phyloP scores from a whole-genome alignment of 2,113 vertebrate species.

The Psephotus haematonotus region DNA sequence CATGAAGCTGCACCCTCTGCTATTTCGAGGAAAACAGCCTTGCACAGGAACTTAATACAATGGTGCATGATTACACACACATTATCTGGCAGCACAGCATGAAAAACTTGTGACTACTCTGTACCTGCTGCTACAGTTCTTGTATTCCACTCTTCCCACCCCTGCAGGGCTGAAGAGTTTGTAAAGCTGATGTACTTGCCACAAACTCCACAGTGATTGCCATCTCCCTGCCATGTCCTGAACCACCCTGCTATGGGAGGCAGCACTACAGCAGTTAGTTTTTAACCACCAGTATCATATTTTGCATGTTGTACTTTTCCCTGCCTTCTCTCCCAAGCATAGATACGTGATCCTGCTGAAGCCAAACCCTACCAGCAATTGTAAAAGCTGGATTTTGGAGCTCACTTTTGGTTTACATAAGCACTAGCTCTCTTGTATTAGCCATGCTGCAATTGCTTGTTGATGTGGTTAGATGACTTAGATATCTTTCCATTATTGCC shows the following conservation, averaged over 20 bases:
- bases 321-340: not conserved
- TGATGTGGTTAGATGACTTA: slow-evolving; percentile 23
- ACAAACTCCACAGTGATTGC: not conserved
- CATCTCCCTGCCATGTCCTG: not conserved
- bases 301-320: not conserved
- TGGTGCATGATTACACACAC: not conserved
- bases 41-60: not conserved
- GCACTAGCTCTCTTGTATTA: not conserved
- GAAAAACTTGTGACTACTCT: not conserved
- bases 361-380: not conserved
- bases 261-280: not conserved
- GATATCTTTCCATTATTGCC: slow-evolving; percentile 47
- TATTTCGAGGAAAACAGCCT: not conserved
- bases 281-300: not conserved
- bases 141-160: not conserved
- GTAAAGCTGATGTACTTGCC: not conserved
- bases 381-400: not conserved
- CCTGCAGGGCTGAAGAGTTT: not conserved
- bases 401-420: not conserved
- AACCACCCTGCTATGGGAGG: not conserved
- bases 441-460: not conserved
- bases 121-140: not conserved
- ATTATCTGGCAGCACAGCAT: not conserved
- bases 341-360: not conserved
- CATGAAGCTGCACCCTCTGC: not conserved